phyloP scores from a whole-genome alignment of 1,140 invertebrate genomes.

The Semibalanus balanoides region DNA sequence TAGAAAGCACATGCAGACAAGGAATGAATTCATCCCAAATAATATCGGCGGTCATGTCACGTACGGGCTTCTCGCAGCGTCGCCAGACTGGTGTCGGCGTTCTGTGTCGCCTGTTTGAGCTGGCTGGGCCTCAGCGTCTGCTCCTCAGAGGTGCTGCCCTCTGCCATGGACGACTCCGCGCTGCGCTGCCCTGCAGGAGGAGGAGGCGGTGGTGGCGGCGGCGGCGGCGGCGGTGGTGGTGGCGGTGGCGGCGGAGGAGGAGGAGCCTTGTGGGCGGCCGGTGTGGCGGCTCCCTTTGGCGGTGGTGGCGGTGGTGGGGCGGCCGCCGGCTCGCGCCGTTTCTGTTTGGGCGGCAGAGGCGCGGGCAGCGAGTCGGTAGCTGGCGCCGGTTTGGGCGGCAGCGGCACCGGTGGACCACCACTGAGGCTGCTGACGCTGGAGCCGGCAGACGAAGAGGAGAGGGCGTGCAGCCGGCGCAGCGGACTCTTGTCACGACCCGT shows the following conservation, averaged over 20 bases:
- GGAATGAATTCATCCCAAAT: too few species aligned
- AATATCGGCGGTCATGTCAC: too few species aligned
- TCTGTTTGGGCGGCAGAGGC: slow-evolving; percentile 8
- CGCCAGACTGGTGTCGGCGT: not conserved
- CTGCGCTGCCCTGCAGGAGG: slow-evolving; percentile 5
- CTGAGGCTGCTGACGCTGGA: too few species aligned
- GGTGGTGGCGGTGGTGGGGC: not conserved
- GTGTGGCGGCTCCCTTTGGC: slow-evolving; percentile 29
- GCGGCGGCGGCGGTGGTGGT: slow-evolving; percentile 45
- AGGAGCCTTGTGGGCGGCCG: slow-evolving; percentile 45
- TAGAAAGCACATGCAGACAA: too few species aligned
- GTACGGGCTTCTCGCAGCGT: slow-evolving; percentile 7
- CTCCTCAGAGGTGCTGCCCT: slow-evolving; percentile 33
- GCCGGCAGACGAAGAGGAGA: not conserved
- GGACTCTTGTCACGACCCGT: not conserved
- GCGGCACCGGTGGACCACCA: too few species aligned
- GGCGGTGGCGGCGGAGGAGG: slow-evolving; percentile 37
- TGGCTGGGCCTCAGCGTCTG: slow-evolving; percentile 43
- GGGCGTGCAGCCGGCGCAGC: not conserved
- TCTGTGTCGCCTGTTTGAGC: slow-evolving; percentile 22
- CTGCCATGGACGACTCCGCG: slow-evolving; percentile 21
- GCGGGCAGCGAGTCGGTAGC: not conserved
- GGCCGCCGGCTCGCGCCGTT: slow-evolving; percentile 9
- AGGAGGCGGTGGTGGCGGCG: slow-evolving; percentile 28
- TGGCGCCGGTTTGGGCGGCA: not conserved